phyloP scores from a whole-genome alignment of 2,888 invertebrate species.

The Melieria omissa region DNA sequence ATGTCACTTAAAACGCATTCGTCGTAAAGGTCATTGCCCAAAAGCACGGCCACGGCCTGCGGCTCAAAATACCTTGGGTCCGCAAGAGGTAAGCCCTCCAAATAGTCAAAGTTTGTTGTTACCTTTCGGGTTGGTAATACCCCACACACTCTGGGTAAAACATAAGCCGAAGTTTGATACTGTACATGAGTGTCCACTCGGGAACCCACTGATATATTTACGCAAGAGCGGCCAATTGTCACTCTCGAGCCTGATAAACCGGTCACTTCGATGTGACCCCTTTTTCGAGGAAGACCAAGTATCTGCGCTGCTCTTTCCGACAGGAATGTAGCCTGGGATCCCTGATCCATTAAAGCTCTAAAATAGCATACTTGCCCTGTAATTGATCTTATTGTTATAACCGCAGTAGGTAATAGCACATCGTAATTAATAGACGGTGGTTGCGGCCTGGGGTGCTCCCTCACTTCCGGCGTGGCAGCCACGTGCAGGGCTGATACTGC shows the following conservation, averaged over 20 bases:
- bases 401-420: too few relatives aligned
- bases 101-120: background rate
- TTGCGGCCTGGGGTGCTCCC: too few relatives aligned
- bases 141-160: constrained; percentile 17
- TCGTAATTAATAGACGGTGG: too few relatives aligned
- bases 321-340: constrained; percentile 1
- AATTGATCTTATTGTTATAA: too few relatives aligned
- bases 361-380: background rate
- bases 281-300: constrained; percentile 1
- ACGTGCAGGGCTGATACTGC: too few relatives aligned
- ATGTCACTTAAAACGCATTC: constrained; percentile 21
- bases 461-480: too few relatives aligned
- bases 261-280: background rate
- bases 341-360: constrained; percentile 12
- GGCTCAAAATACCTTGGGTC: constrained; percentile 32
- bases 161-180: constrained; percentile 1
- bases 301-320: constrained; percentile 1
- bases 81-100: constrained; percentile 19
- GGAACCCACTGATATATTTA: background rate
- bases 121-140: background rate
- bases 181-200: background rate
- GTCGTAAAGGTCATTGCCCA: constrained; percentile 28
- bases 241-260: background rate
- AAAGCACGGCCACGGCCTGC: constrained; percentile 18
- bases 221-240: background rate